A percentile compares a stretch with the other conserved stretches of the same genome.
Conservation (phyloP, 2,888 invertebrate species). For the Yponomeuta plumbellus region DNA sequence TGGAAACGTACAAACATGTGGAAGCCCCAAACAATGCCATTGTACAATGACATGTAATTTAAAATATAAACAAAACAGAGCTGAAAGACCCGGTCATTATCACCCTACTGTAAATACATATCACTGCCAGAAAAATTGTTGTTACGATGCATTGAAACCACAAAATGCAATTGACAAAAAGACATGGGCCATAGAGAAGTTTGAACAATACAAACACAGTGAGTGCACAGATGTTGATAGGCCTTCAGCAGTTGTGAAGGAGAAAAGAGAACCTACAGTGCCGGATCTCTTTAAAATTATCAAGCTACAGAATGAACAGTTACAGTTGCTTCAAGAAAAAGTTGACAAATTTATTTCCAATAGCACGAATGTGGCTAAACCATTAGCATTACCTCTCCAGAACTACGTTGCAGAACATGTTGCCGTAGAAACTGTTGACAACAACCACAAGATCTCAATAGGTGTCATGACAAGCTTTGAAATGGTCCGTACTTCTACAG, state of each 20-base stretch:
- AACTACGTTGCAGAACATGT: constrained; percentile 48
- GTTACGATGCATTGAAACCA: constrained; percentile 21
- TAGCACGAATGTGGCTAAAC: constrained; percentile 33
- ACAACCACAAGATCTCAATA: constrained; percentile 78
- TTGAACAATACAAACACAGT: constrained; percentile 43
- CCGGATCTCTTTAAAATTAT: constrained; percentile 80
- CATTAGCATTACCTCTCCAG: constrained; percentile 33
- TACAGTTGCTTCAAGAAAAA: constrained; percentile 79
- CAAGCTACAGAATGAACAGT: constrained; percentile 80
- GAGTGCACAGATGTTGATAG: constrained; percentile 47
- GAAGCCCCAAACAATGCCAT: neutral
- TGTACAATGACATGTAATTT: neutral
- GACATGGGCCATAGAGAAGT: constrained; percentile 54
- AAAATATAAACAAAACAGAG: neutral
- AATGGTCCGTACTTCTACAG: constrained; percentile 69
- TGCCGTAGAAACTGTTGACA: constrained; percentile 47
- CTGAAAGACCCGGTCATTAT: neutral
- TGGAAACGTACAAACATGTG: neutral
- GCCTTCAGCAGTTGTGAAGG: constrained; percentile 45
- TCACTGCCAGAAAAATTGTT: neutral
- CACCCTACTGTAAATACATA: neutral
- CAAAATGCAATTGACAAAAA: constrained; percentile 55
- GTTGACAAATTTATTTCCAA: constrained; percentile 72
- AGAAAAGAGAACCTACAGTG: constrained; percentile 72
- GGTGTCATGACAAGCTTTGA: constrained; percentile 85